A percentile compares a stretch with the other conserved stretches of the same genome.
phyloP scores from a whole-genome alignment of 37 sponge, comb jelly and placozoan species.

The Spongia lamella region DNA sequence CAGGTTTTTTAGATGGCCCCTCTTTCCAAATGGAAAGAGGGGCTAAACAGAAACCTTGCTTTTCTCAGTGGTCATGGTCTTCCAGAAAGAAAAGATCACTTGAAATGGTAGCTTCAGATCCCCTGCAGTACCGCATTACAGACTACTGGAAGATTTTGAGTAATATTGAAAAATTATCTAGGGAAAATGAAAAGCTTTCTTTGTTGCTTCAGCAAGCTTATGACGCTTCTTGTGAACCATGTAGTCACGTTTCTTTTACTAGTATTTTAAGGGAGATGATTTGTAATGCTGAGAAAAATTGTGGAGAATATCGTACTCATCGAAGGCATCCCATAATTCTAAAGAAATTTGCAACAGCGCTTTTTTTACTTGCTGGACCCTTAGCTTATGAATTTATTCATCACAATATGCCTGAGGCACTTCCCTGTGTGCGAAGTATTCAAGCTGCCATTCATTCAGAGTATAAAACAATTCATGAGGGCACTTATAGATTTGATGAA shows the following conservation, averaged over 20 bases:
- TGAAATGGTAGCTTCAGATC: no score
- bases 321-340: no score
- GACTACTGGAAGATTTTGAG: neutral
- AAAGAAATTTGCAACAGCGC: no score
- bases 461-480: constrained; percentile 15
- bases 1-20: no score
- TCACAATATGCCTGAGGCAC: constrained; percentile 18
- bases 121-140: constrained; percentile 6
- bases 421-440: constrained; percentile 18
- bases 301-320: neutral
- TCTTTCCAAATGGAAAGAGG: no score
- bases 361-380: constrained; percentile 22
- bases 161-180: neutral
- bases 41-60: no score
- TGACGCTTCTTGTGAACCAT: no score
- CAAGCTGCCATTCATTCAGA: constrained; percentile 4
- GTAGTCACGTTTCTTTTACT: no score
- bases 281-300: constrained; percentile 41
- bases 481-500: constrained; percentile 25
- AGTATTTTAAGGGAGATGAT: constrained; percentile 19
- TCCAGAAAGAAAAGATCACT: no score
- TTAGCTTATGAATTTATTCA: constrained; percentile 25
- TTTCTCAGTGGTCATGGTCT: no score
- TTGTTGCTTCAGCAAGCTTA: no score
- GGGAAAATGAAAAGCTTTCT: constrained; percentile 6